phyloP scores from a whole-genome alignment of 2,888 invertebrate genomes.

The Bimastos eiseni region DNA sequence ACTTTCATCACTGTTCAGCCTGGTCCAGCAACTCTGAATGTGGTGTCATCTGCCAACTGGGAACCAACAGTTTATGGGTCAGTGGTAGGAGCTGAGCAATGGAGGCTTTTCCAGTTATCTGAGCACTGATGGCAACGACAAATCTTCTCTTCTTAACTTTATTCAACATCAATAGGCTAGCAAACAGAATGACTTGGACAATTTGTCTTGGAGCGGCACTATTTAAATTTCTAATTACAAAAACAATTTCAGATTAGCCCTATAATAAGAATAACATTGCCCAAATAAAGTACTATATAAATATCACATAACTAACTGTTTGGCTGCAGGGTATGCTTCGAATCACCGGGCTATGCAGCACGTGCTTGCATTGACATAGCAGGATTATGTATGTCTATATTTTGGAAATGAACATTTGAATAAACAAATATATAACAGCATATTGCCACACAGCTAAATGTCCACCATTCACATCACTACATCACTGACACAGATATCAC shows the following conservation, averaged over 20 bases:
- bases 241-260: too few relatives aligned
- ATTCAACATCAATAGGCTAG: neutral
- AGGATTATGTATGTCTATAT: too few relatives aligned
- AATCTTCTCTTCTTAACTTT: neutral
- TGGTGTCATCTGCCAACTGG: neutral
- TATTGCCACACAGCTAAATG: neutral
- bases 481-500: neutral
- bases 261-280: neutral
- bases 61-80: neutral
- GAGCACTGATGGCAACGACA: neutral
- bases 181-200: too few relatives aligned
- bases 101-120: neutral
- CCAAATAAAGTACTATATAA: neutral
- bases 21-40: too few relatives aligned
- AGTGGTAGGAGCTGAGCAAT: too few relatives aligned
- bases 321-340: neutral
- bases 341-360: neutral
- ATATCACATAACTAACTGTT: neutral
- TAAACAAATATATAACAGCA: neutral
- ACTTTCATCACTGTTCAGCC: too few relatives aligned
- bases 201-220: too few relatives aligned
- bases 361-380: too few relatives aligned
- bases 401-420: too few relatives aligned
- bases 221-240: too few relatives aligned
- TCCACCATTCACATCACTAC: too few relatives aligned